Evolutionary conservation across 2,113 vertebrate genomes (phyloP), one percentile per base, ranked within the genome.

Genomic region (Poeciliopsis turrubarensis): DNA sequence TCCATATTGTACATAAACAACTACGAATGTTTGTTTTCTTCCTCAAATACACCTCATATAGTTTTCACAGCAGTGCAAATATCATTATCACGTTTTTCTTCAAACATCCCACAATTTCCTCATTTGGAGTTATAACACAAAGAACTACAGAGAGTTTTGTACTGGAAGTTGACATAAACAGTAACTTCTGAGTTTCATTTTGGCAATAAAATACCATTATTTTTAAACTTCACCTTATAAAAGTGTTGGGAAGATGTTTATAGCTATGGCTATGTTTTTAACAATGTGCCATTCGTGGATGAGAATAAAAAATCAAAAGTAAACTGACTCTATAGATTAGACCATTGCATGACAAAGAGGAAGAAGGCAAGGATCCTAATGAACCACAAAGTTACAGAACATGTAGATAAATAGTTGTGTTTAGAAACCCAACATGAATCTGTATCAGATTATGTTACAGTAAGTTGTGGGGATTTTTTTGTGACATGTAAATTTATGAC

Each of bases 401-500:
- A 22, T 7, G 22, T 57, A 57, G 51, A 57, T 57, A n/a, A 57
- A 57, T n/a, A 10, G 51, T n/a, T n/a, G 25, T 57, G 51, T n/a
- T 57, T 57, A 25, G 51, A n/a, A 57, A 57, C 44, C 44, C 44
- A 6, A 57, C 51, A 63, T 72, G 75, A 84, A 54, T 79, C 30
- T 51, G 39, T 60, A 69, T 79, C 83, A 83, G 83, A 85, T 71
- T 63, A 17, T 19, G 39, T 88, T 80, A 57, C 64, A 64, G 67
- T 78, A 83, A 85, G 60, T 39, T 60, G 84, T 75, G 80, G 82
- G 65, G 26, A 60, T 70, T n/a, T 81, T 70, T 83, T 39, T 39
- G n/a, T 86, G 80, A 82, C 80, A 78, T 71, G 69, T 47, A 47
- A 47, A 47, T 47, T 75, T 71, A 89, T 87, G 81, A 80, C 77